Percentiles rank a stretch among this genome's conserved stretches.
phyloP scores from a whole-genome alignment of 2,113 vertebrate genomes.

The Indicator maculatus region DNA sequence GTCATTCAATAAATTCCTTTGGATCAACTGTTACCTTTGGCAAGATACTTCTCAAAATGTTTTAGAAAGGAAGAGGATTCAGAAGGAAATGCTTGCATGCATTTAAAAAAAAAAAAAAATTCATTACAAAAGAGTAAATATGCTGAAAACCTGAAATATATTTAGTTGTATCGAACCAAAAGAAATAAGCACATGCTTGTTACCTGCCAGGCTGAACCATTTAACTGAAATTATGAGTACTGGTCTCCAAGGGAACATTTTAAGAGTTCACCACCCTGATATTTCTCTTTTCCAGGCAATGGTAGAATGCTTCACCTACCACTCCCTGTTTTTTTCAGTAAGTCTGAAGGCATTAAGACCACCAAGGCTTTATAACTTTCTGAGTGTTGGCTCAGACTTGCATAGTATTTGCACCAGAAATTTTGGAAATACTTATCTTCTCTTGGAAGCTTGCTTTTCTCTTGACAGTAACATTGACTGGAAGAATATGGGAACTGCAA shows the following conservation, averaged over 20 bases:
- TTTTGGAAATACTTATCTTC: conserved; percentile 20
- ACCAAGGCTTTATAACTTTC: conserved; percentile 35
- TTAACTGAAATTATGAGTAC: neutral
- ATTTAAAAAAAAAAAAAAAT: neutral
- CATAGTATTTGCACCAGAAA: neutral
- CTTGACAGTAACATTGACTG: neutral
- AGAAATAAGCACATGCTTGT: neutral
- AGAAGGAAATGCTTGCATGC: neutral
- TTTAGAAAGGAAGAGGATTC: neutral
- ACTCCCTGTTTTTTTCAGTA: conserved; percentile 37
- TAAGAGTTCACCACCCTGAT: neutral
- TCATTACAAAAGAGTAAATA: conserved; percentile 7
- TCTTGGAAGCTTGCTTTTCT: conserved; percentile 38
- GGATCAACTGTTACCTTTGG: conserved; percentile 26
- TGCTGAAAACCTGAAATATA: neutral
- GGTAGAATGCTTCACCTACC: conserved; percentile 19
- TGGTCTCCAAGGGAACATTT: neutral
- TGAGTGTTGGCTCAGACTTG: neutral
- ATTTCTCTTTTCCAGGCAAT: neutral
- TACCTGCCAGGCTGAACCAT: neutral
- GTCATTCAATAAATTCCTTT: conserved; percentile 10
- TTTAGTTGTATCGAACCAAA: neutral
- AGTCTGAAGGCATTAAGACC: conserved; percentile 31
- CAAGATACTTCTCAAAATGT: neutral
- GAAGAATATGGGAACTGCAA: conserved; percentile 5